Evolutionary conservation across 2,888 invertebrate genomes (phyloP), one percentile per base, ranked within the genome.

Genomic region (Lamellibrachia columna): DNA sequence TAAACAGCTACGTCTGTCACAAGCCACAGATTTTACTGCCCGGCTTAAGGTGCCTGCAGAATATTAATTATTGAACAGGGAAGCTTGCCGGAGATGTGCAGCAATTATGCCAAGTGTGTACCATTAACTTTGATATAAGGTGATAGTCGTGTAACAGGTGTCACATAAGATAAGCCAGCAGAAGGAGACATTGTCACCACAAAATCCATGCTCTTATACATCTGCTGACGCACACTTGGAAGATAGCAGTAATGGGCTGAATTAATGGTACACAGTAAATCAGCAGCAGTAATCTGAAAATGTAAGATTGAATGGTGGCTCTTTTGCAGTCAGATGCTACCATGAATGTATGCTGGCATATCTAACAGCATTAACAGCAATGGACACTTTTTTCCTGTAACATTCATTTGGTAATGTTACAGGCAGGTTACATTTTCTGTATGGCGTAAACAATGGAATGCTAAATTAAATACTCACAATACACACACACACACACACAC

Each of bases 1-100:
- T n/a, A 75, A 22, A n/a, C 55, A 55, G 75, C 75, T 15, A 75
- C 75, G 75, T 75, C 75, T 75, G 75, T 75, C n/a, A 75, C 75
- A 75, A 22, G 75, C n/a, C 75, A 75, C 75, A 75, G 75, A 75
- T 15, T 75, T 75, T 75, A 75, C 75, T 22, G 75, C 75, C 75
- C n/a, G 75, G 75, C 75, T 75, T 75, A 75, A 75, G 75, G 75
- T 75, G 75, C 75, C n/a, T 75, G 75, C 22, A 22, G 75, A 75
- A 75, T 75, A 75, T 75, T 75, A 75, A 75, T 75, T 75, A 75
- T 75, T 75, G 75, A 75, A 75, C 75, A 75, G 75, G 75, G 75
- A 75, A 75, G 75, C 75, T 22, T 11, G n/a, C 75, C 22, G n/a
- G 75, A 75, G 75, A 75, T 75, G 75, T 22, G 75, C 75, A n/a